A percentile compares a stretch with the other conserved stretches of the same genome.
Conservation (phyloP, 2,797 vertebrate species). For the Scolopax bukidnonensis region DNA sequence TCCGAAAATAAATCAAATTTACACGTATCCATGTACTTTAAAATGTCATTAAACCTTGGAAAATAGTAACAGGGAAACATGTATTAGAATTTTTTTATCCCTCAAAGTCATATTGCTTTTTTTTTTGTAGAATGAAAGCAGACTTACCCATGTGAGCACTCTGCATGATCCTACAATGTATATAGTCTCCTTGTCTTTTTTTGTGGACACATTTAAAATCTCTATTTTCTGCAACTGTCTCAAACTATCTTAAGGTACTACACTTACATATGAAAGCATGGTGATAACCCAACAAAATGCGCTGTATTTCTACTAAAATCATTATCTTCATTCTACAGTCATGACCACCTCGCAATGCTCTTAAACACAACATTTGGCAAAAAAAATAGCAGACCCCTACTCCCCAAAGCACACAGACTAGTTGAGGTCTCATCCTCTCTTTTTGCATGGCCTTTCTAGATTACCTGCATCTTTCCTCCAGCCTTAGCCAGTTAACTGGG, state of each 20-base stretch:
- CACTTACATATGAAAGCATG: background rate
- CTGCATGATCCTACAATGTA: background rate
- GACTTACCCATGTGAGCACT: background rate
- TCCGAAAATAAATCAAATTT: conserved; percentile 26
- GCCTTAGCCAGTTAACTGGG: background rate
- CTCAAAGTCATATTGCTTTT: background rate
- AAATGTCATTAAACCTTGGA: background rate
- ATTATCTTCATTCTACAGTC: background rate
- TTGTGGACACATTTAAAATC: background rate
- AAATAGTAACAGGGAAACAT: background rate
- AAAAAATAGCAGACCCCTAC: background rate
- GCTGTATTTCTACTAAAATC: background rate
- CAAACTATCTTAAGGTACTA: background rate
- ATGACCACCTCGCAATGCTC: background rate
- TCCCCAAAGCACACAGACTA: background rate
- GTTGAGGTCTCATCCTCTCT: background rate
- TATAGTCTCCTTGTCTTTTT: background rate
- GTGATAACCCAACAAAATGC: rapidly evolving
- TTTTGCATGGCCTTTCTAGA: background rate
- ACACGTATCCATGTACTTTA: background rate
- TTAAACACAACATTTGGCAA: background rate
- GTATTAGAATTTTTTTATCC: background rate
- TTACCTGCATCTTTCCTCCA: background rate
- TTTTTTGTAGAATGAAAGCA: background rate
- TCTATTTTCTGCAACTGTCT: background rate